phyloP scores from a whole-genome alignment of 64 coral and sea anemone species.

The Astreopora myriophthalma region DNA sequence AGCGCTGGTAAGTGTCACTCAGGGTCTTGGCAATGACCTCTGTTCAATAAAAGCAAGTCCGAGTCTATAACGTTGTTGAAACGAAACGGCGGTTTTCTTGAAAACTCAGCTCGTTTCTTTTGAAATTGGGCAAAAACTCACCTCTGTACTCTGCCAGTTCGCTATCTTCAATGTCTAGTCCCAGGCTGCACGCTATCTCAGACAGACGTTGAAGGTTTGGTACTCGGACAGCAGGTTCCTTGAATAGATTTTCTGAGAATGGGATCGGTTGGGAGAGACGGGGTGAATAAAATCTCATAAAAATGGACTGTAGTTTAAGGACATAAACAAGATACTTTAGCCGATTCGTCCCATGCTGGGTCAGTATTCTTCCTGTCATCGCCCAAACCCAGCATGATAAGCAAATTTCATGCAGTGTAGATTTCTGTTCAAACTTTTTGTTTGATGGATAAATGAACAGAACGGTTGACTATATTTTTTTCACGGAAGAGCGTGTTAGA shows the following conservation, averaged over 20 bases:
- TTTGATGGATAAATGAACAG: too few species aligned
- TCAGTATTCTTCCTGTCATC: too few species aligned
- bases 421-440: too few species aligned
- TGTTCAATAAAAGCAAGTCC: not conserved
- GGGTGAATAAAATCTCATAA: not conserved
- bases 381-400: too few species aligned
- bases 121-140: not conserved
- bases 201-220: conserved; percentile 26
- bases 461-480: too few species aligned
- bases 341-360: too few species aligned
- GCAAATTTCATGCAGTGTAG: too few species aligned
- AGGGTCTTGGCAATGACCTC: conserved; percentile 28
- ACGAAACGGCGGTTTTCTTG: too few species aligned
- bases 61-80: not conserved
- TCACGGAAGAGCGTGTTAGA: too few species aligned
- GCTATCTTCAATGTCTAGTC: conserved; percentile 7
- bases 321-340: too few species aligned
- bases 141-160: conserved; percentile 35
- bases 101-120: not conserved
- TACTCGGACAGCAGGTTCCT: conserved; percentile 44
- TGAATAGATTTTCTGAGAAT: not conserved
- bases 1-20: conserved; percentile 25
- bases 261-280: not conserved
- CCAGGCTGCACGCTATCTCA: conserved; percentile 23
- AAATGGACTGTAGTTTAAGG: too few species aligned